phyloP scores from a whole-genome alignment of 1,140 invertebrate genomes.

The Aphelenchoides fujianensis region DNA sequence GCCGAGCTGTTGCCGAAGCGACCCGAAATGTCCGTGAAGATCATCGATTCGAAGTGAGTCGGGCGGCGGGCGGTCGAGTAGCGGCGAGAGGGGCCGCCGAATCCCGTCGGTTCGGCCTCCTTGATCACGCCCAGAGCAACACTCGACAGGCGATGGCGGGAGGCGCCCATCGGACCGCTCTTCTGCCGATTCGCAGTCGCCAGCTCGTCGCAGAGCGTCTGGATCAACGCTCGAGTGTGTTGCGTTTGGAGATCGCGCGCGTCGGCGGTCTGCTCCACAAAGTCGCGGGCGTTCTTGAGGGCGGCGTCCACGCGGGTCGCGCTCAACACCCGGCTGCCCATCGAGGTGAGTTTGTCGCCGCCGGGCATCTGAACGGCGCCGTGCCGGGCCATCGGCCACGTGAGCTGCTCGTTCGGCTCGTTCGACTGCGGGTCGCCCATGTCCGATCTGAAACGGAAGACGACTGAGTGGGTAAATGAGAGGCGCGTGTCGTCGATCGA shows the following conservation, averaged over 20 bases:
- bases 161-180: background rate
- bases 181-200: background rate
- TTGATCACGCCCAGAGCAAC: background rate
- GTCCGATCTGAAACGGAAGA: too few relatives aligned
- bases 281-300: background rate
- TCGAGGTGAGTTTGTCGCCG: background rate
- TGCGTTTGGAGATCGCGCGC: background rate
- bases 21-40: background rate
- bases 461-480: too few relatives aligned
- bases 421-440: background rate
- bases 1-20: background rate
- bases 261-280: background rate
- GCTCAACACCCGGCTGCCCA: background rate
- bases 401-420: background rate
- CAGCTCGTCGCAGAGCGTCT: slow-evolving; percentile 1
- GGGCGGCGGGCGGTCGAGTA: background rate
- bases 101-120: background rate
- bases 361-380: background rate
- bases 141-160: background rate
- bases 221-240: slow-evolving; percentile 6
- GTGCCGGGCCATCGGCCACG: background rate
- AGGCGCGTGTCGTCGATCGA: too few relatives aligned
- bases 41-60: slow-evolving; percentile 16
- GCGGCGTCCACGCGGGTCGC: background rate
- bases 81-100: background rate